phyloP scores from a whole-genome alignment of 2,113 vertebrate genomes.

The Pseudorhombus dupliciocellatus region DNA sequence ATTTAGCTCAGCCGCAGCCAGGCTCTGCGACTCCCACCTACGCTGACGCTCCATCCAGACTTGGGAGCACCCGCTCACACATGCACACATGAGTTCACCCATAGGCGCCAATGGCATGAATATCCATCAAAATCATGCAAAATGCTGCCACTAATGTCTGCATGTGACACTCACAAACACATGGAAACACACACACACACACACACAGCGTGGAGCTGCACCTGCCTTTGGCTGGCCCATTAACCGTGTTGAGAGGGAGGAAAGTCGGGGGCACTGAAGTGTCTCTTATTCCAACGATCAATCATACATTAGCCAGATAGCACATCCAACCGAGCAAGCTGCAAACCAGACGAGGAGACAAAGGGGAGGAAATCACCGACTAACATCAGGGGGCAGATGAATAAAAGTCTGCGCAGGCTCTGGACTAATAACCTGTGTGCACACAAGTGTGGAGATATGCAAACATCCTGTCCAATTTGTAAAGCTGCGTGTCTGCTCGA shows the following conservation, averaged over 20 bases:
- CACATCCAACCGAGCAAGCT: constrained; percentile 62
- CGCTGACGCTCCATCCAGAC: constrained; percentile 14
- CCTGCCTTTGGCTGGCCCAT: constrained; percentile 66
- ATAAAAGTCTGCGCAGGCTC: constrained; percentile 17
- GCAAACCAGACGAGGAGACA: constrained; percentile 43
- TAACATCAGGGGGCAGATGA: constrained; percentile 22
- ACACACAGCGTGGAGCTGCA: constrained; percentile 22
- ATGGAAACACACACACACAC: not conserved
- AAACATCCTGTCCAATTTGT: not conserved
- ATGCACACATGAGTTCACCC: constrained; percentile 38
- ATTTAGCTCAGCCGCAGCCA: constrained; percentile 53
- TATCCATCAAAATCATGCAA: constrained; percentile 51
- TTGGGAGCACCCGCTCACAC: constrained; percentile 7
- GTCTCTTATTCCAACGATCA: constrained; percentile 72
- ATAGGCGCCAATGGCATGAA: constrained; percentile 20
- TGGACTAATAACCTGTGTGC: not conserved
- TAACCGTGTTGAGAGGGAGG: constrained; percentile 65
- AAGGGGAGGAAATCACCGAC: constrained; percentile 35
- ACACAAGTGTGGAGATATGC: constrained; percentile 4
- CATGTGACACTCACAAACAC: constrained; percentile 11
- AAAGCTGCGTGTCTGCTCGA: not conserved
- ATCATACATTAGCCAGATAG: constrained; percentile 75
- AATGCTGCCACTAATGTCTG: constrained; percentile 29
- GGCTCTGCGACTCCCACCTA: constrained; percentile 27
- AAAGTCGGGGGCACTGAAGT: constrained; percentile 66